Evolutionary conservation across 2,888 invertebrate species (phyloP).

Genomic region (Rhingia campestris): DNA sequence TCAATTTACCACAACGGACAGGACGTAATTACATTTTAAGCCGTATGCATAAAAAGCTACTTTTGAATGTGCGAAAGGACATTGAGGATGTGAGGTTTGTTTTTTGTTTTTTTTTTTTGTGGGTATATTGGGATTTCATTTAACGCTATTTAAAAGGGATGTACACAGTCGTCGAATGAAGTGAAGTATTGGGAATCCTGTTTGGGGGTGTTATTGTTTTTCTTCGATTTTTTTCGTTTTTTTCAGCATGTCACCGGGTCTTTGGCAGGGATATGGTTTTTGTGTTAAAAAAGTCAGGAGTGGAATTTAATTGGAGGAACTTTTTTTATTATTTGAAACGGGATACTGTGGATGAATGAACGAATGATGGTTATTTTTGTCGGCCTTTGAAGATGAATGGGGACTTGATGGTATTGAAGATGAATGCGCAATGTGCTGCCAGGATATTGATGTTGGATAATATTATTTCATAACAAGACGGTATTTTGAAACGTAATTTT

Average conservation of each 20-base stretch:
- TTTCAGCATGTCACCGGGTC: slow-evolving; percentile 33
- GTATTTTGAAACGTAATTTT: too few species aligned
- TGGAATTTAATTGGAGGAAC: neutral
- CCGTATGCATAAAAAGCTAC: slow-evolving; percentile 36
- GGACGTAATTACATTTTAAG: slow-evolving; percentile 72
- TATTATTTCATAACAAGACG: too few species aligned
- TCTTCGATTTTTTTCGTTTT: neutral
- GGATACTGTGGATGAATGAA: too few species aligned
- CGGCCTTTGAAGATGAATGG: too few species aligned
- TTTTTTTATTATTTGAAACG: too few species aligned
- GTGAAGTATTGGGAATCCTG: neutral
- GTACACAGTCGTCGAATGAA: neutral
- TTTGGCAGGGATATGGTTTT: slow-evolving; percentile 1
- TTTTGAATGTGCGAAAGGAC: slow-evolving; percentile 1
- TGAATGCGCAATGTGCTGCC: too few species aligned
- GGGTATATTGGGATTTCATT: slow-evolving; percentile 37
- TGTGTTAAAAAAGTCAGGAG: neutral
- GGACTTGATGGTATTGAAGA: too few species aligned
- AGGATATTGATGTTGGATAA: too few species aligned
- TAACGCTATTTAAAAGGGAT: slow-evolving; percentile 25
- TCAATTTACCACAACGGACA: slow-evolving; percentile 55
- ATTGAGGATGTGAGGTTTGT: neutral
- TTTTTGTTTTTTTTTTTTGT: slow-evolving; percentile 1
- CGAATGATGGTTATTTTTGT: too few species aligned
- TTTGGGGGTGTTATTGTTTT: neutral